Percentiles rank a stretch among this genome's conserved stretches.
These are phyloP conservation scores for Triplophysa rosa DNA, from an alignment of 2,113 vertebrate species.

Conservation along the genomic window DNA sequence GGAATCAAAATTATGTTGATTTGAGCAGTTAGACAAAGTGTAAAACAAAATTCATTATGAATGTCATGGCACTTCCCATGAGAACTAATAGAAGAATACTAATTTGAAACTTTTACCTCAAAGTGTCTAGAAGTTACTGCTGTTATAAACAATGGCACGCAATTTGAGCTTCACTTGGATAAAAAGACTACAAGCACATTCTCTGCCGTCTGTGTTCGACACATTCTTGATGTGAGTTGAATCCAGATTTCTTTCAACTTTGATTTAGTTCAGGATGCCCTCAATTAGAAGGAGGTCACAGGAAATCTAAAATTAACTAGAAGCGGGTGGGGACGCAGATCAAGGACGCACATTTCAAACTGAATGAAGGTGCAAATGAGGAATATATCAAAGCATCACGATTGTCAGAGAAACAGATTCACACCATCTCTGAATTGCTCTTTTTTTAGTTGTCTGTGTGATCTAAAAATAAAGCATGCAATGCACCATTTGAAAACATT, in stretches of 20 bases:
- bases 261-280: constrained; percentile 72
- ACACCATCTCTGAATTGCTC: neutral
- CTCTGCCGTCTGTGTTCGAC: neutral
- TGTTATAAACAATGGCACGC: no score
- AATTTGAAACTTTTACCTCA: no score
- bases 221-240: constrained; percentile 21
- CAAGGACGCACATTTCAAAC: constrained; percentile 67
- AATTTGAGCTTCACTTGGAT: neutral
- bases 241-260: constrained; percentile 55
- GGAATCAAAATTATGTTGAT: no score
- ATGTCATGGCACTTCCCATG: no score
- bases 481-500: neutral
- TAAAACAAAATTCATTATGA: no score
- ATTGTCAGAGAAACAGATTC: constrained; percentile 55
- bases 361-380: constrained; percentile 66
- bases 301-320: constrained; percentile 71
- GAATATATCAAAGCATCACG: constrained; percentile 55
- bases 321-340: constrained; percentile 59
- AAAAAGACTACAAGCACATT: neutral
- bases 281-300: constrained; percentile 76
- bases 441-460: neutral
- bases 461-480: neutral
- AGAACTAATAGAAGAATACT: no score
- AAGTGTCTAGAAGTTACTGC: neutral
- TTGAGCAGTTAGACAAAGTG: no score